These are phyloP conservation scores for Brachyhypopomus gauderio DNA, from an alignment of 2,113 vertebrate species.

Conservation along the genomic window DNA sequence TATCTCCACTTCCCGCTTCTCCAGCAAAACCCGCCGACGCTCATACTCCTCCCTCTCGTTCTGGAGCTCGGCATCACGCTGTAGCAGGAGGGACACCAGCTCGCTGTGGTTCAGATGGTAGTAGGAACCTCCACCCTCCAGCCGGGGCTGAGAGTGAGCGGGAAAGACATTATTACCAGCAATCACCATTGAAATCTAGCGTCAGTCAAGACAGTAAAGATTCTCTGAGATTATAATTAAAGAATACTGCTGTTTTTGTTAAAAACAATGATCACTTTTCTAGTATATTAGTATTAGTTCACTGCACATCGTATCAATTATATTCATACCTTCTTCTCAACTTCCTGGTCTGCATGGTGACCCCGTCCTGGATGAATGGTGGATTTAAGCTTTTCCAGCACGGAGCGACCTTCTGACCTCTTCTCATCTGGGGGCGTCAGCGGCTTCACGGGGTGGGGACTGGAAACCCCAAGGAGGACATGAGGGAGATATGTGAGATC, in stretches of 20 bases:
- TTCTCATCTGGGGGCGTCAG: slow-evolving; percentile 79
- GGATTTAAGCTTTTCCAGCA: slow-evolving; percentile 85
- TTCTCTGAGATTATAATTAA: too few species aligned
- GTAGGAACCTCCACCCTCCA: slow-evolving; percentile 85
- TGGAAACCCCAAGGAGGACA: slow-evolving; percentile 53
- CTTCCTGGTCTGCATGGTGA: slow-evolving; percentile 70
- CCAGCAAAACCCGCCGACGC: slow-evolving; percentile 79
- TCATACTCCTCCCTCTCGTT: slow-evolving; percentile 81
- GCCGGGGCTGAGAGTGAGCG: slow-evolving; percentile 57
- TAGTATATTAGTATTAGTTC: neutral
- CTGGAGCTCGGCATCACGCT: slow-evolving; percentile 79
- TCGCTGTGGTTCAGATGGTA: slow-evolving; percentile 94
- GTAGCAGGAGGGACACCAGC: slow-evolving; percentile 87
- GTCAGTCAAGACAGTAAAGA: too few species aligned
- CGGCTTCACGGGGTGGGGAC: slow-evolving; percentile 92
- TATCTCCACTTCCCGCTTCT: slow-evolving; percentile 87
- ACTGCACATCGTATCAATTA: neutral
- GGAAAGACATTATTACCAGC: neutral
- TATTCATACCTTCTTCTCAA: slow-evolving; percentile 79
- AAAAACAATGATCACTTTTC: neutral
- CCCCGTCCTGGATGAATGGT: slow-evolving; percentile 78
- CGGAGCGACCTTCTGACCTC: slow-evolving; percentile 74
- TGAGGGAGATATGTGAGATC: neutral
- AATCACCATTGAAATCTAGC: neutral
- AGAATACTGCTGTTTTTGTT: neutral